These are phyloP conservation scores for Polydrusus cervinus DNA, from an alignment of 2,888 invertebrate genomes.

Conservation along the genomic window DNA sequence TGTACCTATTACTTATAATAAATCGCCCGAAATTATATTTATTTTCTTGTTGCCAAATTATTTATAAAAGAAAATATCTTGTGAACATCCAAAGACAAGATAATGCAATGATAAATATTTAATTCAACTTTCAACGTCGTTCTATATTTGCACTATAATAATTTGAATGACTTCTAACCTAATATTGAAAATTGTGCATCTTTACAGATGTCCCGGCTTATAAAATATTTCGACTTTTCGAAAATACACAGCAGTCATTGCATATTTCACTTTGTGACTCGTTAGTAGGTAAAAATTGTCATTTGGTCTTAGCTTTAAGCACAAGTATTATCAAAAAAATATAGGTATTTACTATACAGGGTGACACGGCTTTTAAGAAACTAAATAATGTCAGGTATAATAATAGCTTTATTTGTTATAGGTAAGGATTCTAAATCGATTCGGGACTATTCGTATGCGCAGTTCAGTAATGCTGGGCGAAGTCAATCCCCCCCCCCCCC, in stretches of 20 bases:
- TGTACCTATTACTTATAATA: too few species aligned
- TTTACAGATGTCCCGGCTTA: not conserved
- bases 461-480: too few species aligned
- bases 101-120: constrained; percentile 18
- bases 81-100: not conserved
- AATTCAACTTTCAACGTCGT: constrained; percentile 2
- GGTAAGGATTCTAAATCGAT: too few species aligned
- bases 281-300: not conserved
- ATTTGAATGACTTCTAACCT: not conserved
- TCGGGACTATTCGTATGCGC: too few species aligned
- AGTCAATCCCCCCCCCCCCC: too few species aligned
- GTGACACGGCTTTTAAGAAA: too few species aligned
- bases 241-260: not conserved
- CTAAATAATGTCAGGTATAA: too few species aligned
- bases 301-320: not conserved
- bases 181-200: not conserved
- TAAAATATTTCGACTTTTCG: not conserved
- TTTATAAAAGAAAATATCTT: constrained; percentile 13
- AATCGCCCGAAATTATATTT: too few species aligned
- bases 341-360: too few species aligned
- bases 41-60: not conserved
- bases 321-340: too few species aligned
- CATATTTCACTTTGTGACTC: not conserved
- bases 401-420: too few species aligned
- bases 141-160: not conserved